A percentile compares a stretch with the other conserved stretches of the same genome.
Evolutionary conservation across 2,113 vertebrate species (phyloP).

Genomic region (Dolichotis patagonum): DNA sequence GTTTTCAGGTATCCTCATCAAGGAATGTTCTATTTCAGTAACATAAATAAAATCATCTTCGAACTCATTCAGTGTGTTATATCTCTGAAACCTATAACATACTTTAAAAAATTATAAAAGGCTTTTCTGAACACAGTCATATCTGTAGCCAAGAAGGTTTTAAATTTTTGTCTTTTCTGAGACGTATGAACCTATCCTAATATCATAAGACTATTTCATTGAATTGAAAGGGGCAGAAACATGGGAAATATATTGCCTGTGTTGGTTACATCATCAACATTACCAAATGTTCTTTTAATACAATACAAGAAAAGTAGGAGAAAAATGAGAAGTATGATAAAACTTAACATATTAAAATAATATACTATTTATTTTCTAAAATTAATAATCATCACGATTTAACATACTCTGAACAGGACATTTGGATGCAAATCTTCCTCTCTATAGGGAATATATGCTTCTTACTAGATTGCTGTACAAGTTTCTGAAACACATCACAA

Average conservation of each 20-base stretch:
- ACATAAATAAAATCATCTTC: neutral
- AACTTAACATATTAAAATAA: neutral
- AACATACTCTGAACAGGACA: conserved; percentile 4
- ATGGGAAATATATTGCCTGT: neutral
- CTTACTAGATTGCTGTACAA: neutral
- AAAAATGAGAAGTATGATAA: neutral
- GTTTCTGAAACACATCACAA: conserved; percentile 24
- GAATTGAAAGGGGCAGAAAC: neutral
- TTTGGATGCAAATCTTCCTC: neutral
- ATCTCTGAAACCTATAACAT: neutral
- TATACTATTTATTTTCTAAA: neutral
- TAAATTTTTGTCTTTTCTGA: neutral
- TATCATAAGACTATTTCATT: neutral
- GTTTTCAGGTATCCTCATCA: neutral
- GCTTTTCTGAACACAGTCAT: neutral
- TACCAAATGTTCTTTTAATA: neutral
- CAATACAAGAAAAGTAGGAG: neutral
- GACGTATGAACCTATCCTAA: neutral
- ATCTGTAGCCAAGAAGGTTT: neutral
- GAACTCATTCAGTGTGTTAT: neutral
- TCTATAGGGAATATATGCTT: neutral
- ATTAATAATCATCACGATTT: conserved; percentile 27
- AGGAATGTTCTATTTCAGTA: neutral
- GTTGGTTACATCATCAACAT: neutral
- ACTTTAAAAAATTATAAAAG: neutral